A percentile compares a stretch with the other conserved stretches of the same genome.
Conservation (phyloP, 1,140 invertebrate genomes). For the Drosophila funebris region DNA sequence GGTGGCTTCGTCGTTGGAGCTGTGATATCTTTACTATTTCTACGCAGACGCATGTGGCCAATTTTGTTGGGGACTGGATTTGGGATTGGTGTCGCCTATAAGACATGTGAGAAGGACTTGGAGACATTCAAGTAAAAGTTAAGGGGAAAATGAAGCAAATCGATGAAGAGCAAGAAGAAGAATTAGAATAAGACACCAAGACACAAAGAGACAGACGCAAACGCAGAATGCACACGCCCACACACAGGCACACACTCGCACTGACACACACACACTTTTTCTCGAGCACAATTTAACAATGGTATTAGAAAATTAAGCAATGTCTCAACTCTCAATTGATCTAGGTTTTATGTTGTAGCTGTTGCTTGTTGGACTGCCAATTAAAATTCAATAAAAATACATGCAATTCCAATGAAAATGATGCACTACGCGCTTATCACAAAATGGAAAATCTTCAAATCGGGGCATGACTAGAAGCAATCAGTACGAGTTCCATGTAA, state of each 20-base stretch:
- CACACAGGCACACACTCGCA: not conserved
- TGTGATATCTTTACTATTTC: constrained; percentile 88
- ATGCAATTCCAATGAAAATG: constrained; percentile 76
- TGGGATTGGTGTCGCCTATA: constrained; percentile 90
- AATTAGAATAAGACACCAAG: not conserved
- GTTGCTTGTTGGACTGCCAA: constrained; percentile 50
- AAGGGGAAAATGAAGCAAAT: no score
- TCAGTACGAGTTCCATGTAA: constrained; percentile 83
- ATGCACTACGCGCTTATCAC: constrained; percentile 61
- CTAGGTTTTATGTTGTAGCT: constrained; percentile 23
- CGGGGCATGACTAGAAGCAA: constrained; percentile 83
- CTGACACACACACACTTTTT: not conserved
- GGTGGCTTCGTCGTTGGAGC: constrained; percentile 88
- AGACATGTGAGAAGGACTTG: constrained; percentile 89
- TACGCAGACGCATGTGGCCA: constrained; percentile 88
- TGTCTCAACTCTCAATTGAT: not conserved
- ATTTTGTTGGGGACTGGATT: constrained; percentile 89
- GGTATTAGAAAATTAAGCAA: not conserved
- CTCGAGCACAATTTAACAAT: not conserved
- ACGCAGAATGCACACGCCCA: not conserved
- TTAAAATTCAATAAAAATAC: constrained; percentile 79
- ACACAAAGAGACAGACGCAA: not conserved
- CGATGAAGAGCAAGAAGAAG: not conserved
- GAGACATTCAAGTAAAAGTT: constrained; percentile 75
- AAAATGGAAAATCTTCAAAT: constrained; percentile 72